Percentiles rank a stretch among this genome's conserved stretches.
Evolutionary conservation across 2,113 vertebrate genomes (phyloP).

Genomic region (Halichoerus grypus): DNA sequence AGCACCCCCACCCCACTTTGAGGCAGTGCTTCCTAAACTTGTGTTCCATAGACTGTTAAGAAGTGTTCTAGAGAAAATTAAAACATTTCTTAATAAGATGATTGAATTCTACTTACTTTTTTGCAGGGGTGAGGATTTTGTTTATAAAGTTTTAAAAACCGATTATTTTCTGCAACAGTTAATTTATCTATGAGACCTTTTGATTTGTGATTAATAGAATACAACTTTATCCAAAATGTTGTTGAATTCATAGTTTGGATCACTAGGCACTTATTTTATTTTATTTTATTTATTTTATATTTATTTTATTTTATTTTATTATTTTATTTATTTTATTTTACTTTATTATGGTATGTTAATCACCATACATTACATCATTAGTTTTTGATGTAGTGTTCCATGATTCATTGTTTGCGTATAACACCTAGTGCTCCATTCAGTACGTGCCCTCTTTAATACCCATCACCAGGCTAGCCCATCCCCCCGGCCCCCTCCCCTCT

Average conservation of each 20-base stretch:
- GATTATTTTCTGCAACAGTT: background rate
- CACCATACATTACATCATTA: no score
- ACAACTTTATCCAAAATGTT: background rate
- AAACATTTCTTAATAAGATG: background rate
- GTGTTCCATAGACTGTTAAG: background rate
- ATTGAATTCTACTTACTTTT: background rate
- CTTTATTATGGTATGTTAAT: no score
- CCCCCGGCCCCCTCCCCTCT: no score
- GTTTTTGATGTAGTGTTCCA: no score
- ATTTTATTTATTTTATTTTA: no score
- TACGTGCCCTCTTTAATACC: no score
- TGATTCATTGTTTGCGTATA: no score
- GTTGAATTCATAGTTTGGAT: background rate
- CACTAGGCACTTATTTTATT: background rate
- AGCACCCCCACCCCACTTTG: background rate
- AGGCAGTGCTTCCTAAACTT: background rate
- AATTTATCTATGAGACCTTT: background rate
- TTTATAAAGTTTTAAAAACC: background rate
- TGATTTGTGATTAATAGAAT: constrained; percentile 11
- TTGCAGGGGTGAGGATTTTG: background rate
- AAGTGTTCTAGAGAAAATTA: background rate
- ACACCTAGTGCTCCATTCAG: no score
- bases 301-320: no score
- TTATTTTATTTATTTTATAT: no score
- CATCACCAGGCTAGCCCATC: no score